phyloP scores from a whole-genome alignment of 2,797 vertebrate genomes.

The Schizopygopsis pylzovi region DNA sequence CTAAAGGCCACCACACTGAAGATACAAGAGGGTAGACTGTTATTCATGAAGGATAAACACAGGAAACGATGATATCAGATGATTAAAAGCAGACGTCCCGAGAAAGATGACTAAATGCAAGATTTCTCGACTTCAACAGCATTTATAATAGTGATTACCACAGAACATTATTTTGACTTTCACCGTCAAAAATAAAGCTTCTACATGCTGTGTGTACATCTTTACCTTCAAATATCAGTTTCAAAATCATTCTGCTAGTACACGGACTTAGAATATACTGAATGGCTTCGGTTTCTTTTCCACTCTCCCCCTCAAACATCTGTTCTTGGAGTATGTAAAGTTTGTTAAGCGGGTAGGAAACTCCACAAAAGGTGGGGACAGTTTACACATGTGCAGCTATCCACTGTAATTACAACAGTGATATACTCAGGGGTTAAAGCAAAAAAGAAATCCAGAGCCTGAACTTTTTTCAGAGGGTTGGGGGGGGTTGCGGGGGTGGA shows the following conservation, averaged over 20 bases:
- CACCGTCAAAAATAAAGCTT: not conserved
- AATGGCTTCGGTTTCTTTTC: not conserved
- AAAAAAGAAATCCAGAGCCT: too few relatives aligned
- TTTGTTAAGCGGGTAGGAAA: not conserved
- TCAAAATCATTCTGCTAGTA: not conserved
- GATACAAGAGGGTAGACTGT: slow-evolving; percentile 1
- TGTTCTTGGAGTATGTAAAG: not conserved
- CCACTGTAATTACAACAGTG: not conserved
- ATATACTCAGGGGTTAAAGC: not conserved
- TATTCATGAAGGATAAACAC: not conserved
- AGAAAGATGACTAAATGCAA: not conserved
- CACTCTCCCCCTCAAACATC: not conserved
- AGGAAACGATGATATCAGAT: not conserved
- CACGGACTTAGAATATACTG: too few relatives aligned
- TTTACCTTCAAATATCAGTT: not conserved
- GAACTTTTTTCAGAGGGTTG: too few relatives aligned
- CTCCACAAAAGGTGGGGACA: too few relatives aligned
- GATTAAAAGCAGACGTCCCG: not conserved
- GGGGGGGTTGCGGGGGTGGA: too few relatives aligned
- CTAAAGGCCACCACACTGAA: slow-evolving; percentile 92
- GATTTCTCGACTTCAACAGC: not conserved
- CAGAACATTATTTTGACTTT: not conserved
- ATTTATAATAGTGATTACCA: not conserved
- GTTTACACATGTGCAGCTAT: not conserved
- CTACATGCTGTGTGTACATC: not conserved